Base-by-base conservation (phyloP, 2,888 invertebrate species). In the Petrolisthes manimaculis region DNA sequence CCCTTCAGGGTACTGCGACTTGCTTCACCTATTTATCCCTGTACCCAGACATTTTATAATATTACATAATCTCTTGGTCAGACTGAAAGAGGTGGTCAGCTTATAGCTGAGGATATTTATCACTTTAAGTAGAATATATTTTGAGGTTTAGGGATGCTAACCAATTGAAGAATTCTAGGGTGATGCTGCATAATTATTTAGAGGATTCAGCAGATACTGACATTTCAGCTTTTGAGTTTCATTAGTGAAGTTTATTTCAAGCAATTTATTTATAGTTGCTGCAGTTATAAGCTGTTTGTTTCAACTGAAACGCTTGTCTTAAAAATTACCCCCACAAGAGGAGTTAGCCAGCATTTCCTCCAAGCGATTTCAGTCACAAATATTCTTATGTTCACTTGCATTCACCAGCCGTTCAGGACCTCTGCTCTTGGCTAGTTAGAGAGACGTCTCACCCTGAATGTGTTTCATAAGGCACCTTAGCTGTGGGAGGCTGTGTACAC, bases 301-400 rank as follows among this genome's bases (percentile, higher is more conserved):
- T 54, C 74, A 86, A 75, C 88, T 88, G 88, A 88, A 88, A 88
- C 88, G 88, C 88, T 88, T 81, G 88, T 88, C 37, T 51, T 18
- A 55, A 37, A 37, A 51, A 81, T 61, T 80, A 9, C 55, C 69
- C 82, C 67, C 81, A 81, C 80, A 88, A 88, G 88, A 88, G 88
- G 88, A 88, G 51, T 69, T 55, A 18, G 88, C 74, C 88, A 88
- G 69, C 88, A 55, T 55, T 71, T 88, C 88, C 88, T 88, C 88
- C 88, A 80, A 88, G 88, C 88, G 88, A 84, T 84, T 88, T 88
- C 88, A 88, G 88, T 84, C 88, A 88, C 84, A 81, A 80, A 84
- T 61, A 8, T 69, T 88, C 80, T 84, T 88, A 14, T 75, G 88
- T 88, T 88, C 84, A 88, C 88, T 88, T 88, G 54, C 84, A 77